Percentiles rank a stretch among this genome's conserved stretches.
Evolutionary conservation across 2,797 vertebrate genomes (phyloP).

Genomic region (Clarias laeviceps): DNA sequence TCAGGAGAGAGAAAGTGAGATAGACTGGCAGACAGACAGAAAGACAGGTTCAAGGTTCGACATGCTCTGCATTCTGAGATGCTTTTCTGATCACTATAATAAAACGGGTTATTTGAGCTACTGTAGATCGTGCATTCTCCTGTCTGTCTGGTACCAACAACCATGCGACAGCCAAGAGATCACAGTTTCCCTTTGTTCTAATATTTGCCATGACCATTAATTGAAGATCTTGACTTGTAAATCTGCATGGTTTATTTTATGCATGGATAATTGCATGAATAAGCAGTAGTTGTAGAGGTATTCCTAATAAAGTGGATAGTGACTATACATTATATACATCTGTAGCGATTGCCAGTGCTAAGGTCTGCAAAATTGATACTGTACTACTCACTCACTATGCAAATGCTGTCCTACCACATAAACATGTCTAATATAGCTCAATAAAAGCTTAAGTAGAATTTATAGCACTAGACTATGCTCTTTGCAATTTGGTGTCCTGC

Average conservation of each 20-base stretch:
- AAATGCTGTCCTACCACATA: not conserved
- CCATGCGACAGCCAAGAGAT: not conserved
- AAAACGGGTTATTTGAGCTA: not conserved
- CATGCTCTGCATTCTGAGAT: not conserved
- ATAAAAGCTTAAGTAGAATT: not conserved
- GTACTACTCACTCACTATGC: not conserved
- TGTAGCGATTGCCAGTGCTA: not conserved
- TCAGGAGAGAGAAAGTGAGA: no score
- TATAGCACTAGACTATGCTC: not conserved
- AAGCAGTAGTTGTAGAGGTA: not conserved
- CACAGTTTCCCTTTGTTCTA: not conserved
- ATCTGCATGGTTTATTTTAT: not conserved
- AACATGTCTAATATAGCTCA: not conserved
- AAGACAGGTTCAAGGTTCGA: not conserved
- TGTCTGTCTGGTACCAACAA: not conserved
- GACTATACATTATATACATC: not conserved
- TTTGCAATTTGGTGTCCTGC: not conserved
- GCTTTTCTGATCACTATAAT: not conserved
- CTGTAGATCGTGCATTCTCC: not conserved
- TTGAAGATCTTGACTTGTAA: not conserved
- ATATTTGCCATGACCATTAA: not conserved
- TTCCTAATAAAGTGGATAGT: not conserved
- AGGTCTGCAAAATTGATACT: not conserved
- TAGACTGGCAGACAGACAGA: no score
- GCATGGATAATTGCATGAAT: not conserved